phyloP scores from a whole-genome alignment of 2,113 vertebrate genomes.

The Hemibagrus wyckioides region DNA sequence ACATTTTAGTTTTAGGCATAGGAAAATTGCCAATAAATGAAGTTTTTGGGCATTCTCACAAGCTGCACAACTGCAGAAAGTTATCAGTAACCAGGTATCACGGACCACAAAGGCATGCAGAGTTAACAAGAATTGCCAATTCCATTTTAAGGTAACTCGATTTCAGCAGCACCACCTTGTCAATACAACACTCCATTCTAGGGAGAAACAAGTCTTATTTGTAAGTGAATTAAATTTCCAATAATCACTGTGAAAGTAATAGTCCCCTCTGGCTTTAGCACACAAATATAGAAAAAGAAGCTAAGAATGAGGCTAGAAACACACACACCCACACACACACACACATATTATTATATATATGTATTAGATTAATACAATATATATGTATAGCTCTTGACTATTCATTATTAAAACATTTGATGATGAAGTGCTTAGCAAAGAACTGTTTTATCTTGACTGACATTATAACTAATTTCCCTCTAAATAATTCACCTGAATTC shows the following conservation, averaged over 20 bases:
- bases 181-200: not conserved
- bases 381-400: no score
- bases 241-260: not conserved
- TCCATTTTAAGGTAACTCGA: not conserved
- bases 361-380: no score
- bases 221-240: conserved; percentile 4
- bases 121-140: not conserved
- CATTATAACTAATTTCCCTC: not conserved
- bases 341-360: no score
- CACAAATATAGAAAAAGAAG: not conserved
- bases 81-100: not conserved
- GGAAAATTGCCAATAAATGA: not conserved
- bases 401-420: not conserved
- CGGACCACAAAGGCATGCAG: not conserved
- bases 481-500: not conserved
- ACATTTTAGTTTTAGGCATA: not conserved
- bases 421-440: not conserved
- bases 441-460: not conserved
- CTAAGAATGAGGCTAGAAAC: not conserved
- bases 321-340: not conserved
- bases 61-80: not conserved
- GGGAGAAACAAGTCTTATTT: not conserved
- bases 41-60: not conserved
- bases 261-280: not conserved
- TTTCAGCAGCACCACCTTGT: not conserved